These are phyloP conservation scores for Toxotes jaculatrix DNA, from an alignment of 2,113 vertebrate genomes.

Conservation along the genomic window DNA sequence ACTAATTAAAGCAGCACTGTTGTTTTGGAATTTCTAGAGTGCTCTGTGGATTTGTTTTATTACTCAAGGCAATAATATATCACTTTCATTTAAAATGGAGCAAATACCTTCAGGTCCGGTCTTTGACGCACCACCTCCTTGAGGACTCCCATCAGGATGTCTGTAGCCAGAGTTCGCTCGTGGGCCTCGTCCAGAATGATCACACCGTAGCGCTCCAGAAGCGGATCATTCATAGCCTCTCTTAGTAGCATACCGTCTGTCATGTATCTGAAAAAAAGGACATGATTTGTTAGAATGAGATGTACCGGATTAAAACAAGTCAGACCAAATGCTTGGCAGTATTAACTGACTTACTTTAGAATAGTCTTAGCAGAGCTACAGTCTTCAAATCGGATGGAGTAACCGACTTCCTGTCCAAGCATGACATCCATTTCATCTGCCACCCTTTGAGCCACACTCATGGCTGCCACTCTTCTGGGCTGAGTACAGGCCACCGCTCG, in stretches of 20 bases:
- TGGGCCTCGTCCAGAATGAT: slow-evolving; percentile 99
- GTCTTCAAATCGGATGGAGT: slow-evolving; percentile 98
- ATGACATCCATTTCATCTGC: slow-evolving; percentile 99
- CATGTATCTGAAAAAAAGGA: slow-evolving; percentile 90
- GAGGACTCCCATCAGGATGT: slow-evolving; percentile 98
- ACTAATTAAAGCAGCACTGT: too few species aligned
- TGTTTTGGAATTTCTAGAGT: too few species aligned
- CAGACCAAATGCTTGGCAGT: neutral
- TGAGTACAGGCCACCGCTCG: slow-evolving; percentile 96
- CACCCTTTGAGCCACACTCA: slow-evolving; percentile 97
- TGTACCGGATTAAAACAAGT: neutral
- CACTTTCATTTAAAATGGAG: neutral
- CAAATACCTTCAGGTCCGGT: slow-evolving; percentile 93
- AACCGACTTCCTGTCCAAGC: slow-evolving; percentile 98
- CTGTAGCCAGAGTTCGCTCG: slow-evolving; percentile 97
- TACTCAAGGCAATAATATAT: neutral
- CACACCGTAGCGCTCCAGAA: slow-evolving; percentile 96
- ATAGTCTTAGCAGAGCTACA: slow-evolving; percentile 98
- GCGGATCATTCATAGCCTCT: slow-evolving; percentile 99
- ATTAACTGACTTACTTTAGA: slow-evolving; percentile 88
- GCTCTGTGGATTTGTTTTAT: neutral
- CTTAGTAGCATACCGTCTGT: slow-evolving; percentile 98
- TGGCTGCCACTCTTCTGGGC: slow-evolving; percentile 94
- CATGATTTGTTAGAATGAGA: neutral
- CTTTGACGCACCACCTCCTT: slow-evolving; percentile 98